A percentile compares a stretch with the other conserved stretches of the same genome.
phyloP scores from a whole-genome alignment of 2,113 vertebrate genomes.

The Chinchilla lanigera region DNA sequence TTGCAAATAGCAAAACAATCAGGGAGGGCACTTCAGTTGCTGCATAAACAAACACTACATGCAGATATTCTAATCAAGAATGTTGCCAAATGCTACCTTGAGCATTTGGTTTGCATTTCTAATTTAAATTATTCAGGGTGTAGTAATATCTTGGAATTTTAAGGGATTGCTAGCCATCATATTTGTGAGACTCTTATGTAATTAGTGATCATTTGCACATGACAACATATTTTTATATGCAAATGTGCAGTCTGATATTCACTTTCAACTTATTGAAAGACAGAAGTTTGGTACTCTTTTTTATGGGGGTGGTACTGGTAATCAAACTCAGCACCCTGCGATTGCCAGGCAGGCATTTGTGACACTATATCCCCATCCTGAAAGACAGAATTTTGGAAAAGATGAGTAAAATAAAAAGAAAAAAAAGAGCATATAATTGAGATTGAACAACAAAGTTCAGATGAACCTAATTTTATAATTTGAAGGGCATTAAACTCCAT shows the following conservation, averaged over 20 bases:
- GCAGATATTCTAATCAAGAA: conserved; percentile 68
- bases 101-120: conserved; percentile 67
- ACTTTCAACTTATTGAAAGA: conserved; percentile 9
- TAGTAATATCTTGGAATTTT: conserved; percentile 60
- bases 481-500: not conserved
- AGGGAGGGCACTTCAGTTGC: conserved; percentile 64
- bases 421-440: not conserved
- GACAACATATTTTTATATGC: conserved; percentile 1
- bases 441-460: not conserved
- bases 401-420: not conserved
- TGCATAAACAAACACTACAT: conserved; percentile 69
- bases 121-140: conserved; percentile 56
- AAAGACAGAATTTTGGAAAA: conserved; percentile 50
- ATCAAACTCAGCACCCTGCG: too few species aligned
- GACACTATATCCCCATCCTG: too few species aligned
- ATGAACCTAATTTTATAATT: conserved; percentile 25
- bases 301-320: too few species aligned
- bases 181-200: conserved; percentile 28
- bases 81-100: conserved; percentile 59
- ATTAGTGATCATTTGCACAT: conserved; percentile 46
- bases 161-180: conserved; percentile 21
- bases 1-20: conserved; percentile 78
- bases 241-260: conserved; percentile 13
- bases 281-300: conserved; percentile 5
- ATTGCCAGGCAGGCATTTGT: too few species aligned